Evolutionary conservation across 2,888 invertebrate species (phyloP).

Genomic region (Pristionchus maxplancki): DNA sequence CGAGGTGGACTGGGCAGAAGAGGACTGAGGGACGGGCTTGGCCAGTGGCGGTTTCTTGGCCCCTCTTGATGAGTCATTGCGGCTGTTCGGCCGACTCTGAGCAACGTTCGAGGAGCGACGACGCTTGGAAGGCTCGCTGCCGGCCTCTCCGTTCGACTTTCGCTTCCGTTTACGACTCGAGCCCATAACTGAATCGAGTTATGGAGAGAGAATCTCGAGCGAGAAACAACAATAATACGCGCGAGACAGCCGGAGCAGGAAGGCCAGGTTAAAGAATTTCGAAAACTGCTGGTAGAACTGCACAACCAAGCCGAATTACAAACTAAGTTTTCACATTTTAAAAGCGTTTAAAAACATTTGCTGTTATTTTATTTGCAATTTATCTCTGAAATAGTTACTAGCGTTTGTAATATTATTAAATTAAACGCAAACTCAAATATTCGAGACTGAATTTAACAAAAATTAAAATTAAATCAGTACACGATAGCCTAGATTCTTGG

Average conservation of each 20-base stretch:
- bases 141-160: background rate
- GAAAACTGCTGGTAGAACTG: background rate
- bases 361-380: background rate
- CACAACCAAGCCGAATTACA: background rate
- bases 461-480: background rate
- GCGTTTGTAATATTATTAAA: background rate
- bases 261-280: background rate
- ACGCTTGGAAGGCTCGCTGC: background rate
- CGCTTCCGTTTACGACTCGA: conserved; percentile 25
- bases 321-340: background rate
- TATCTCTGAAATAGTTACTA: background rate
- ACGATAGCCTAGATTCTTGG: background rate
- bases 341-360: background rate
- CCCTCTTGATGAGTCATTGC: background rate
- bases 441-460: background rate
- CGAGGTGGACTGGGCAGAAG: conserved; percentile 20
- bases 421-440: background rate
- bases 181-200: background rate
- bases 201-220: background rate
- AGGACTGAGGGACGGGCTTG: background rate
- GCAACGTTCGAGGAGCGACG: background rate
- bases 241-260: background rate
- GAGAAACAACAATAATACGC: background rate
- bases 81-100: background rate
- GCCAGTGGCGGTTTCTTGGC: background rate